A percentile compares a stretch with the other conserved stretches of the same genome.
phyloP scores from a whole-genome alignment of 2,797 vertebrate species.

The Pseudochromis fuscus region DNA sequence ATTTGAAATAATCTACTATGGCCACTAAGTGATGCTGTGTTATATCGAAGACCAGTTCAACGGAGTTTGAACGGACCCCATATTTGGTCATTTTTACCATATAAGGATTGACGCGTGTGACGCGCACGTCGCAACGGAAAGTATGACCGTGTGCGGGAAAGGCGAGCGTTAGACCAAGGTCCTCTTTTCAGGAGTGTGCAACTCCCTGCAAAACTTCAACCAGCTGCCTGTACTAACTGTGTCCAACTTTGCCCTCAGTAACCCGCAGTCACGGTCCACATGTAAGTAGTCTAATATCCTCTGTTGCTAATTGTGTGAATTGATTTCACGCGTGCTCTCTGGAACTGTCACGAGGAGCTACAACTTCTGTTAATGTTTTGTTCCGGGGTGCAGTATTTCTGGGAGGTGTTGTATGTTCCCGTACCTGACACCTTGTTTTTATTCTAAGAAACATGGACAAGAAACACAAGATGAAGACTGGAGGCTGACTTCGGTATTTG shows the following conservation, averaged over 20 bases:
- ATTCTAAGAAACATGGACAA: background rate
- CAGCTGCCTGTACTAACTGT: background rate
- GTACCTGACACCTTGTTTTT: too few relatives aligned
- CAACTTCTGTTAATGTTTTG: too few relatives aligned
- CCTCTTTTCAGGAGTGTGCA: slow-evolving; percentile 1
- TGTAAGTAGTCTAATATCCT: slow-evolving; percentile 42
- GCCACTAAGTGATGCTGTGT: slow-evolving; percentile 49
- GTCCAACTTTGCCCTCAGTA: background rate
- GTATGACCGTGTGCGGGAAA: slow-evolving; percentile 75
- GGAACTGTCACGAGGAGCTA: too few relatives aligned
- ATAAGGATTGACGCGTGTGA: slow-evolving; percentile 55
- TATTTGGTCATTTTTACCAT: slow-evolving; percentile 64
- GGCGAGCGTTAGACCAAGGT: slow-evolving; percentile 62
- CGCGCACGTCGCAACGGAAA: slow-evolving; percentile 66
- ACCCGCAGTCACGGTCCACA: background rate
- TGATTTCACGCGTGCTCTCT: background rate
- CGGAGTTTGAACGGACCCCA: background rate
- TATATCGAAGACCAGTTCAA: accelerated
- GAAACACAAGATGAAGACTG: background rate
- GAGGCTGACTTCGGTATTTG: background rate
- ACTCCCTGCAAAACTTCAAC: background rate
- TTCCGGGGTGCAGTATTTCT: too few relatives aligned
- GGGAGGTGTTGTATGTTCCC: too few relatives aligned
- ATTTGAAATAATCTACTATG: accelerated
- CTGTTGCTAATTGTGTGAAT: background rate